Evolutionary conservation across 2,797 vertebrate genomes (phyloP).

Genomic region (Knipowitschia caucasica): DNA sequence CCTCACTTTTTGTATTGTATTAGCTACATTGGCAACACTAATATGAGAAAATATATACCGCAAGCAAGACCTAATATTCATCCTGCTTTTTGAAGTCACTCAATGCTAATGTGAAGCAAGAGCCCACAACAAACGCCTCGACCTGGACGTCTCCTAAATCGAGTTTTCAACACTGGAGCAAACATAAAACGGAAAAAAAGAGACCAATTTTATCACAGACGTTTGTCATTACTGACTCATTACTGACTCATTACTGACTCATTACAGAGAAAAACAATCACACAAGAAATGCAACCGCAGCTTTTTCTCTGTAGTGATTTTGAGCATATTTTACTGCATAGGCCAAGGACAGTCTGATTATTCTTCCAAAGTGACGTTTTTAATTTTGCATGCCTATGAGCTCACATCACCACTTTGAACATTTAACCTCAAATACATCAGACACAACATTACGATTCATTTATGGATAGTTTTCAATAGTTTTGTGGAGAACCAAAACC

Average conservation of each 20-base stretch:
- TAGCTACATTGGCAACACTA: too few relatives aligned
- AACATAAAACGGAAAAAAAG: conserved; percentile 21
- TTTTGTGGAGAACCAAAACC: too few relatives aligned
- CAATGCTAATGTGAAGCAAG: conserved; percentile 17
- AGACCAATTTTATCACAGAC: conserved; percentile 11
- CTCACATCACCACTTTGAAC: too few relatives aligned
- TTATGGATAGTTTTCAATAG: too few relatives aligned
- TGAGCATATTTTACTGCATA: too few relatives aligned
- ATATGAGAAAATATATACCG: neutral
- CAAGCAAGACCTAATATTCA: conserved; percentile 28
- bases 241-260: conserved; percentile 28
- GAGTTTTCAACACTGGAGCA: conserved; percentile 35
- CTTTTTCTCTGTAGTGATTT: conserved; percentile 8
- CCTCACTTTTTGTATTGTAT: too few relatives aligned
- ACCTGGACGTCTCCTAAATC: conserved; percentile 43
- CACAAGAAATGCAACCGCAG: conserved; percentile 24
- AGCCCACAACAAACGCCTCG: conserved; percentile 24
- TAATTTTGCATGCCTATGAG: too few relatives aligned
- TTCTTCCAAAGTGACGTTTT: too few relatives aligned
- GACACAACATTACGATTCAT: too few relatives aligned
- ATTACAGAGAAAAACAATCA: conserved; percentile 2
- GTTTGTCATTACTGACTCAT: conserved; percentile 28
- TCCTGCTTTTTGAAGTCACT: conserved; percentile 25
- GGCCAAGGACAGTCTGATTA: too few relatives aligned
- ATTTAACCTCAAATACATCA: too few relatives aligned